Conservation (phyloP, 1,140 invertebrate species). For the Lepidurus apus region DNA sequence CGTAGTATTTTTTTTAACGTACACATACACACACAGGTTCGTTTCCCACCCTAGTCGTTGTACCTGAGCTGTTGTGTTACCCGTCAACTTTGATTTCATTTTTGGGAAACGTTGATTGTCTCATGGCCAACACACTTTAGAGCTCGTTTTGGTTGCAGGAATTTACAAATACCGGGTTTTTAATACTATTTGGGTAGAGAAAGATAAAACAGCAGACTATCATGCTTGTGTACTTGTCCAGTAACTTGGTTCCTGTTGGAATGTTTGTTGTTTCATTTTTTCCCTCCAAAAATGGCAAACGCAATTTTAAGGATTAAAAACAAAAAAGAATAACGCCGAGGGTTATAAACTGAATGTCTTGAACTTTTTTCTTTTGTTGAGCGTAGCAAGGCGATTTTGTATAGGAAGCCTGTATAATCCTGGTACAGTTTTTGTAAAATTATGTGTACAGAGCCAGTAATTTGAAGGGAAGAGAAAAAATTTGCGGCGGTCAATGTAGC, state of each 20-base stretch:
- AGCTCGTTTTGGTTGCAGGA: conserved; percentile 3
- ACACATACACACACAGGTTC: not conserved
- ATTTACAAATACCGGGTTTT: not conserved
- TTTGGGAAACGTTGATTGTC: not conserved
- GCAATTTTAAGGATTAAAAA: not conserved
- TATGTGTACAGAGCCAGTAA: conserved; percentile 15
- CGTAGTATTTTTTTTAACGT: not conserved
- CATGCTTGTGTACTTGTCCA: conserved; percentile 14
- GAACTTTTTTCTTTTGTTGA: not conserved
- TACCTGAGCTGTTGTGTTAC: conserved; percentile 21
- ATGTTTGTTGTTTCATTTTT: conserved; percentile 19
- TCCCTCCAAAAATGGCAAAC: not conserved
- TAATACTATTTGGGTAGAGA: not conserved
- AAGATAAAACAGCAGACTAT: conserved; percentile 7
- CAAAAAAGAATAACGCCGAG: not conserved
- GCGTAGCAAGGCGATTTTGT: not conserved
- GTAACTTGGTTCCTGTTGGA: conserved; percentile 21
- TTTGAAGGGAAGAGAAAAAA: not conserved
- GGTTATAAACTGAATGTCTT: not conserved
- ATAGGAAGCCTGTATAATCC: conserved; percentile 5
- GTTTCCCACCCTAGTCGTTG: conserved; percentile 20
- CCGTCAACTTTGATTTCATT: not conserved
- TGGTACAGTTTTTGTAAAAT: conserved; percentile 22
- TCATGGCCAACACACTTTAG: conserved; percentile 18
- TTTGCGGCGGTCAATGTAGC: not conserved